Evolutionary conservation across 2,113 vertebrate genomes (phyloP), one percentile per base, ranked within the genome.

Genomic region (Progne subis): DNA sequence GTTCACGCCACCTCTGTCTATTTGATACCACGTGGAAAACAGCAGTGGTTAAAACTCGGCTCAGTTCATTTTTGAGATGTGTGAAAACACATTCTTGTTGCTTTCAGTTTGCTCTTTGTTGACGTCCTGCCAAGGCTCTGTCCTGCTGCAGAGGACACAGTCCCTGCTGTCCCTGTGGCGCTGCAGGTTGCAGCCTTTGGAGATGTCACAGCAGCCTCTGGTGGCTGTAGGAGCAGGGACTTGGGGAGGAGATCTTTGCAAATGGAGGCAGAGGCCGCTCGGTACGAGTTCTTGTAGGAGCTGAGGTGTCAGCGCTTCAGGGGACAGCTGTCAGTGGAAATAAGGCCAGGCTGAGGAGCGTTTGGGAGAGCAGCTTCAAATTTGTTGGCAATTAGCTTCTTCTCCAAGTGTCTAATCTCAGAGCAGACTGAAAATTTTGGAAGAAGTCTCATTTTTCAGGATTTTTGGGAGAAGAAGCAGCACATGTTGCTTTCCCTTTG

Each of bases 181-280:
- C 28, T 57, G 80, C 77, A n/a, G 65, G 5, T 53, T 5, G 19
- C 88, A 69, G 79, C 26, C 72, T 71, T 90, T 59, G 26, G 57
- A 95, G 93, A 92, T 94, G 91, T 49, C 90, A 77, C 92, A 93
- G 79, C 97, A 97, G 82, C 97, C 97, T 95, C 97, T 98, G 96
- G 95, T 97, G 97, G 97, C 86, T 31, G 2, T 11, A 43, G 82
- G 65, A 28, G 43, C 44, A 31, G 37, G 43, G 75, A 12, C 44
- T 41, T 3, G 6, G 4, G 37, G 47, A 78, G 55, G 57, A 72
- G 19, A 65, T 49, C 49, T 55, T 14, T 39, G 87, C 28, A 95
- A 88, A 90, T 81, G 90, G 84, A 92, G 90, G 53, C 49, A 56
- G 77, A 70, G 78, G 24, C 49, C 17, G 39, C 21, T 47, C 28